phyloP scores from a whole-genome alignment of 2,888 invertebrate genomes.

The Aporophyla lueneburgensis region DNA sequence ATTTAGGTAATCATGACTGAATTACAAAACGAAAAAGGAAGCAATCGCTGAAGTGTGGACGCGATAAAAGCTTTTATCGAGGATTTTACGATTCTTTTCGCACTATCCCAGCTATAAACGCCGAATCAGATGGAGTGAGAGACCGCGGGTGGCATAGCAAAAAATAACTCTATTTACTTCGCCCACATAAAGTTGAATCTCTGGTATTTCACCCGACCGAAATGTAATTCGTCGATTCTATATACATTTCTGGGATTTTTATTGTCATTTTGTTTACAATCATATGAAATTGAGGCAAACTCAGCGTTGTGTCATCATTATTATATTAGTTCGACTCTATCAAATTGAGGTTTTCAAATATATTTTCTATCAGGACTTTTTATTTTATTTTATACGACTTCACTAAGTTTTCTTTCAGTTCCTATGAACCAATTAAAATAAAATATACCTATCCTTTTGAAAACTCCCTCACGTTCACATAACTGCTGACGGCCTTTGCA shows the following conservation, averaged over 20 bases:
- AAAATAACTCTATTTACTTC: conserved; percentile 82
- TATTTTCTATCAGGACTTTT: not conserved
- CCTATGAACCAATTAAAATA: conserved; percentile 18
- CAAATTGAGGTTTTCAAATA: conserved; percentile 1
- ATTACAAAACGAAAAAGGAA: conserved; percentile 81
- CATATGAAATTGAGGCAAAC: conserved; percentile 20
- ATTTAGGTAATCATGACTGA: conserved; percentile 73
- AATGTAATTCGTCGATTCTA: conserved; percentile 58
- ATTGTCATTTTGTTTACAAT: conserved; percentile 57
- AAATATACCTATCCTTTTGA: conserved; percentile 1
- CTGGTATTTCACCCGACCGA: conserved; percentile 58
- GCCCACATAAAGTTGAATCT: conserved; percentile 75
- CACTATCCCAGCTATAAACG: conserved; percentile 86
- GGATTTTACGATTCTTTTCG: conserved; percentile 85
- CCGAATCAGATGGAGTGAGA: conserved; percentile 85
- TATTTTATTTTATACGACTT: not conserved
- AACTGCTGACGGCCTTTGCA: not conserved
- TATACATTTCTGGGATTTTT: conserved; percentile 55
- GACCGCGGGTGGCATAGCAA: conserved; percentile 80
- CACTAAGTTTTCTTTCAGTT: not conserved
- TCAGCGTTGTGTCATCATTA: not conserved
- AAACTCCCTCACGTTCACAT: not conserved
- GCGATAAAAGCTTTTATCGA: conserved; percentile 85
- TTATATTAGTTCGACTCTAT: not conserved
- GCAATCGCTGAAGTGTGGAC: conserved; percentile 80